Evolutionary conservation across 2,888 invertebrate genomes (phyloP).

Genomic region (Marasmarcha lunaedactyla): DNA sequence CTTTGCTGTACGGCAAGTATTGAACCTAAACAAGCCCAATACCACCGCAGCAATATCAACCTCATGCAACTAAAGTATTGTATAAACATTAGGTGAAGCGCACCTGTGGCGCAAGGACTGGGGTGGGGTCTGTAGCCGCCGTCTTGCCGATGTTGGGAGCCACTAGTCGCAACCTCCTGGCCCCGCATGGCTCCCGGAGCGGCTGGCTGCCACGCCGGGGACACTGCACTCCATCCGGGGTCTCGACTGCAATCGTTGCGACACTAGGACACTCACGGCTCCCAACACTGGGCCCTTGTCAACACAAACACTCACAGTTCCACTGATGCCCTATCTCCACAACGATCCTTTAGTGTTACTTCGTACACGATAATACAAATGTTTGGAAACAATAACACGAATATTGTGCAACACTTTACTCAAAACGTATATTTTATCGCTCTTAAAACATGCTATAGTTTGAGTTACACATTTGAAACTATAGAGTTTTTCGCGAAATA

Average conservation of each 20-base stretch:
- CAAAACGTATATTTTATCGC: conserved; percentile 14
- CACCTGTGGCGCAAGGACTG: conserved; percentile 58
- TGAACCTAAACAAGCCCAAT: no score
- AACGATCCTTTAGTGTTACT: conserved; percentile 36
- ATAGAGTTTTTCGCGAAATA: no score
- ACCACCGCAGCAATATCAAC: no score
- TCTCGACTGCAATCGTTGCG: conserved; percentile 28
- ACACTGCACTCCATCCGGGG: conserved; percentile 52
- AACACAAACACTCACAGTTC: conserved; percentile 54
- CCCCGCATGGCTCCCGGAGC: conserved; percentile 49
- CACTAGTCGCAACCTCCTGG: conserved; percentile 47
- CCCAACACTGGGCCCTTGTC: conserved; percentile 42
- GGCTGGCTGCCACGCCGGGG: conserved; percentile 30
- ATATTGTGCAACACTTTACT: conserved; percentile 28
- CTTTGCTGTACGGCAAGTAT: background rate
- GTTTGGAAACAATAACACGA: conserved; percentile 50
- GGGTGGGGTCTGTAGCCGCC: conserved; percentile 47
- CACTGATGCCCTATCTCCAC: conserved; percentile 40
- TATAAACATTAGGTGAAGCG: no score
- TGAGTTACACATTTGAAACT: no score
- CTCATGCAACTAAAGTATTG: no score
- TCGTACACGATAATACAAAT: conserved; percentile 36
- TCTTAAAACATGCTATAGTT: conserved; percentile 11
- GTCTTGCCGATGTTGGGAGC: conserved; percentile 46
- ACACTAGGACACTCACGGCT: conserved; percentile 44